Evolutionary conservation across 1,140 invertebrate genomes (phyloP).

Genomic region (Zophobas morio): DNA sequence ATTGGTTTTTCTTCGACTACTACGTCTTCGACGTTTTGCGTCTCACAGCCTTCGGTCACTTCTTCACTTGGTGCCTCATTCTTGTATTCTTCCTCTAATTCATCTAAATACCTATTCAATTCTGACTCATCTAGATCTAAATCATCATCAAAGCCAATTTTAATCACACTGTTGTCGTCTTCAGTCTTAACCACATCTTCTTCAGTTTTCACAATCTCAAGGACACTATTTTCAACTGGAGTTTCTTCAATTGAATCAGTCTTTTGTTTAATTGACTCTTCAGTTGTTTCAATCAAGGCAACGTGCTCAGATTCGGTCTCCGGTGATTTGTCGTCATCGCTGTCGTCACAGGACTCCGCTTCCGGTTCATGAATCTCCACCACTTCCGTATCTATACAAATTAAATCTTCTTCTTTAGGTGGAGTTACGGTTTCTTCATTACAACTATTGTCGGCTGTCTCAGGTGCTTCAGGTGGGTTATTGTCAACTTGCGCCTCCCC

Average conservation of each 20-base stretch:
- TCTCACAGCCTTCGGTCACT: neutral
- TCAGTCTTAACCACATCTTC: constrained; percentile 20
- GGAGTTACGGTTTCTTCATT: neutral
- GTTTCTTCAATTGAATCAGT: constrained; percentile 23
- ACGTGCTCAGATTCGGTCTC: constrained; percentile 19
- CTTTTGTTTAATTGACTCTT: constrained; percentile 46
- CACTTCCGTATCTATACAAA: neutral
- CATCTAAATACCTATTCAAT: constrained; percentile 72
- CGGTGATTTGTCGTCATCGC: constrained; percentile 14
- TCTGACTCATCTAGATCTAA: constrained; percentile 73
- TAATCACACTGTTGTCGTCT: constrained; percentile 34
- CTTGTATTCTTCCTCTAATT: constrained; percentile 70
- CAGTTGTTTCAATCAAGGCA: constrained; percentile 43
- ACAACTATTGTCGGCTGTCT: too few species aligned
- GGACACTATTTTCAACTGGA: constrained; percentile 21
- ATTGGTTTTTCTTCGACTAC: constrained; percentile 18
- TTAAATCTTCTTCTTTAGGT: too few species aligned
- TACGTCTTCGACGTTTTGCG: constrained; percentile 9
- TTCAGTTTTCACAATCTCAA: constrained; percentile 32
- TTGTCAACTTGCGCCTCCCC: neutral
- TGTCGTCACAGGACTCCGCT: neutral
- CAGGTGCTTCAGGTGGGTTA: neutral
- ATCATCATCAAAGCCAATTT: constrained; percentile 66
- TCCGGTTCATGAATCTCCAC: constrained; percentile 10
- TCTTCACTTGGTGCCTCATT: constrained; percentile 12